Evolutionary conservation across 2,797 vertebrate species (phyloP).

Genomic region (Erithacus rubecula): DNA sequence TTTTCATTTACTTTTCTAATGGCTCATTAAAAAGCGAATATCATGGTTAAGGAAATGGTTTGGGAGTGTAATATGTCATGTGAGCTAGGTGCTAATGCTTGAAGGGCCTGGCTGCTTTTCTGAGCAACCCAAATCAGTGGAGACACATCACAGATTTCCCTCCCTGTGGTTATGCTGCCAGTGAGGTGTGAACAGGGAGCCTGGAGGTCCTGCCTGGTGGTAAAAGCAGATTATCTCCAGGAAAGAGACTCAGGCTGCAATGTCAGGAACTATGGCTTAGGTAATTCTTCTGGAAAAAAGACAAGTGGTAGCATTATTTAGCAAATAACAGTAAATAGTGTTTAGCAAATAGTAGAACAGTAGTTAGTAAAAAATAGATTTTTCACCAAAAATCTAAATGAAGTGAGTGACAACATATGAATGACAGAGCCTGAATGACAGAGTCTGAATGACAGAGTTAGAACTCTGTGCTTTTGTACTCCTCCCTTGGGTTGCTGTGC

Average conservation of each 20-base stretch:
- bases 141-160: neutral
- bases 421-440: neutral
- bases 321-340: neutral
- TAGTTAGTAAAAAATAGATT: neutral
- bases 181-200: neutral
- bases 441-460: neutral
- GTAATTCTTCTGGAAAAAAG: neutral
- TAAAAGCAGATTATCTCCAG: neutral
- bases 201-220: fast-evolving
- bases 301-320: neutral
- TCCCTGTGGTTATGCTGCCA: neutral
- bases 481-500: neutral
- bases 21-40: neutral
- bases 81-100: neutral
- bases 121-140: neutral
- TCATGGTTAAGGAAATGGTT: neutral
- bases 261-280: neutral
- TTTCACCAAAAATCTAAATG: neutral
- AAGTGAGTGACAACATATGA: neutral
- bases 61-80: neutral
- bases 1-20: constrained; percentile 32
- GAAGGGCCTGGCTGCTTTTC: neutral
- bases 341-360: neutral
- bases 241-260: neutral
- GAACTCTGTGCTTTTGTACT: neutral